A percentile compares a stretch with the other conserved stretches of the same genome.
phyloP scores from a whole-genome alignment of 2,797 vertebrate genomes.

The Loris lydekkerianus region DNA sequence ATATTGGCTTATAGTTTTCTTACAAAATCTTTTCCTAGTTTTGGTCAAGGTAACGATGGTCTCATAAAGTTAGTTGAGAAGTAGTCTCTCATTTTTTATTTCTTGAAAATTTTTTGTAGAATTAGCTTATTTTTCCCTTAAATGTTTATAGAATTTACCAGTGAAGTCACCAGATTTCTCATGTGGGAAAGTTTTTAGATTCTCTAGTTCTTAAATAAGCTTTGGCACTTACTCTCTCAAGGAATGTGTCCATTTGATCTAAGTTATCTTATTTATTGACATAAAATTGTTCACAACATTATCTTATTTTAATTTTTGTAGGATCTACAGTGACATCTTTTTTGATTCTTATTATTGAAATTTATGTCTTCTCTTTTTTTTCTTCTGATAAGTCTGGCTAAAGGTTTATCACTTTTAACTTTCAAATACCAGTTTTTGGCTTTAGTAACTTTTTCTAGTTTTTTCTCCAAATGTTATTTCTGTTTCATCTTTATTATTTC shows the following conservation, averaged over 20 bases:
- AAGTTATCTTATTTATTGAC: constrained; percentile 16
- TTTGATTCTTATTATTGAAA: not conserved
- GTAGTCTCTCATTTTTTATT: not conserved
- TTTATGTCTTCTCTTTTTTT: not conserved
- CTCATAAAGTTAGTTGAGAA: not conserved
- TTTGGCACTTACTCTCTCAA: not conserved
- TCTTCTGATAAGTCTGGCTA: not conserved
- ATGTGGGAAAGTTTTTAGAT: not conserved
- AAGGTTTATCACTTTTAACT: not conserved
- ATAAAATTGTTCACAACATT: not conserved
- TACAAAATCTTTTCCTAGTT: not conserved
- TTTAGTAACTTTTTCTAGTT: constrained; percentile 42
- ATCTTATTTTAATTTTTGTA: not conserved
- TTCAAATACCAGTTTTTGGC: constrained; percentile 7
- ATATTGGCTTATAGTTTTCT: not conserved
- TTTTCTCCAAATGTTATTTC: not conserved
- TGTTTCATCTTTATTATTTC: not conserved
- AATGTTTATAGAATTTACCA: not conserved
- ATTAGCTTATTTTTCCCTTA: not conserved
- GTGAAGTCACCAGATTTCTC: not conserved
- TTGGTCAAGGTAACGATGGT: not conserved
- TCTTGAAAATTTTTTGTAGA: not conserved
- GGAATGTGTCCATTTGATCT: not conserved
- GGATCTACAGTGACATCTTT: not conserved
- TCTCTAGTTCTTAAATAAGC: not conserved